Base-by-base conservation (phyloP, 2,888 invertebrate species). In the Agelastica alni region DNA sequence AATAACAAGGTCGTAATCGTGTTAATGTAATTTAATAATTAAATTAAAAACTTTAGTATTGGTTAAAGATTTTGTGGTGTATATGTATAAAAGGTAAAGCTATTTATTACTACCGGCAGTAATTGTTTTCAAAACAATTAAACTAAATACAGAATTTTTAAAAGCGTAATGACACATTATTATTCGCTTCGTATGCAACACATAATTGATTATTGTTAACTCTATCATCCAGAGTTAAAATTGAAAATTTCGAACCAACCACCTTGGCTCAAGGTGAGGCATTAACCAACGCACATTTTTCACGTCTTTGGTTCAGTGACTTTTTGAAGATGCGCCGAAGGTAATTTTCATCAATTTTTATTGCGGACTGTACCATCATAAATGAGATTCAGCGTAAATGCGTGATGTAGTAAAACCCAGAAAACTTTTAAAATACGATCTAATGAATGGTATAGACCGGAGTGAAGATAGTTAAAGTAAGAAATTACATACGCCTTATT, bases 331-430 rank as follows among this genome's bases (percentile, higher is more conserved):
- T 49, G 49, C 49, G 20, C 49, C 22, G 49, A 49, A 43, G 47
- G 49, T 49, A 49, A 49, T 49, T 49, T 49, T 42, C 49, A 49
- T 49, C 32, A 32, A 49, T 49, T 49, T 49, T 49, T 49, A 49
- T 30, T 28, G 43, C 51, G 13, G 44, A 51, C 17, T 51, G 36
- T 44, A 43, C 44, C 43, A 53, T 43, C 54, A 54, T 54, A 48
- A 54, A 55, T 48, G 51, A 55, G 55, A 49, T 45, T 41, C 55
- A 55, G 49, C 51, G 51, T 55, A 55, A 55, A 55, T 55, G 55
- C 55, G 53, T 48, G 54, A 49, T 48, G 54, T 46, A 51, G 51
- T 55, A 51, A 42, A 55, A 55, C 45, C 41, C 55, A 55, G 46
- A 46, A 51, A 51, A 55, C 26, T 46, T 51, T 39, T 26, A 55